Evolutionary conservation across 2,113 vertebrate genomes (phyloP), one percentile per base, ranked within the genome.

Genomic region (Neofelis nebulosa): DNA sequence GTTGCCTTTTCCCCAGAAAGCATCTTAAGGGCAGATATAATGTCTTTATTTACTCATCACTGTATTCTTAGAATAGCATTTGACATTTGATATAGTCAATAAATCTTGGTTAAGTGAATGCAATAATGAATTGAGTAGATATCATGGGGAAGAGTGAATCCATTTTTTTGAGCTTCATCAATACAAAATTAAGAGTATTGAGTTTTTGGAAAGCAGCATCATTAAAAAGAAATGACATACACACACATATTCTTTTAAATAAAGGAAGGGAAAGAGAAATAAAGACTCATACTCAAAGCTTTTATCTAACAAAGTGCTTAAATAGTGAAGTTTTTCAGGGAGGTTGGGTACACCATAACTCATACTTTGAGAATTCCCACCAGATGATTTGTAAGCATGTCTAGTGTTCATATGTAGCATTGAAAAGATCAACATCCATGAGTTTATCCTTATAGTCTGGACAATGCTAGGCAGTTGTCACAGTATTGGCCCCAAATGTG

Each of bases 381-480:
- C 16, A 94, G 66, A 88, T 95, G 57, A 93, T 31, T 55, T 95
- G 25, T 88, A 48, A 89, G 41, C 11, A 38, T 74, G 57, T 29
- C 19, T 48, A 85, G 48, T 71, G 12, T 68, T 93, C 68, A 88
- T 41, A 65, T 71, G 23, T 21, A 87, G 11, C 41, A 76, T 21
- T 36, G 33, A 76, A 88, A 97, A 85, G 88, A 84, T 93, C 50
- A 96, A 68, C 68, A 91, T 29, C n/a, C 48, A 65, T n/a, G 82
- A 91, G n/a, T 23, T 73, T 96, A 18, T 82, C 29, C 69, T 91
- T 25, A 86, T 29, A 78, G 36, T 93, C 86, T 97, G 92, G 65
- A 88, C 55, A 93, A 65, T 89, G 41, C 50, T 84, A 85, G 41
- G 38, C 14, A 89, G 48, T 93, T 97, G 89, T 97, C 89, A 97